Base-by-base conservation (phyloP, 2,888 invertebrate genomes). In the Cactoblastis cactorum region DNA sequence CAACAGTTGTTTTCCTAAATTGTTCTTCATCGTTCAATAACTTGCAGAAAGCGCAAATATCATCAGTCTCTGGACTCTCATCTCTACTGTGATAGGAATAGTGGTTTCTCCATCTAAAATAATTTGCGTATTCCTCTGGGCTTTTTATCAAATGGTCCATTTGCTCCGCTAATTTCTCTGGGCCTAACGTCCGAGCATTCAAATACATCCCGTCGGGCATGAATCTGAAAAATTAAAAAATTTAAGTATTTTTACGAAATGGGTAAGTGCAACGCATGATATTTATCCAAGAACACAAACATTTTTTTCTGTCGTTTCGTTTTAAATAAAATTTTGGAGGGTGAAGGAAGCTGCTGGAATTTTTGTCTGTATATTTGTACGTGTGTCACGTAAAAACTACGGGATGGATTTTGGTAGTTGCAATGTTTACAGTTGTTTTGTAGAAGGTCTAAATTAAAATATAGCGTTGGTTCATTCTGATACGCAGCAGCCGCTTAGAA, bases 161-260 rank as follows among this genome's bases (percentile, higher is more conserved):
- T 56, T 66, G 66, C 5, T 57, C 53, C 0, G 82, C 85, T 39
- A 89, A 57, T 41, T 70, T 59, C 15, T 56, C 9, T 0, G 65
- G 58, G 1, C 71, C 74, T 1, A 82, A 52, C 19, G 77, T 60
- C 54, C 62, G 65, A 12, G 80, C 85, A 51, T 88, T 67, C 8
- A 88, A 58, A 54, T 86, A 88, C 18, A 77, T 74, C 17, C 77
- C 75, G 12, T 81, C 73, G n/a, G 87, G 85, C 71, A 85, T 65
- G 51, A 85, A 86, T 52, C 87, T 87, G 79, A 15, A 74, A 80
- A 47, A 15, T n/a, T 11, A 2, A 45, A 19, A 1, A 15, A 39
- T 3, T 18, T 15, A 39, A 19, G 19, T 24, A 35, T 15, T 15
- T 15, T 35, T 35, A n/a, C 8, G 11, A 8, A 6, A 28, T 3